Percentiles rank a stretch among this genome's conserved stretches.
Evolutionary conservation across 2,113 vertebrate species (phyloP).

Genomic region (Notarius quadriscutis): DNA sequence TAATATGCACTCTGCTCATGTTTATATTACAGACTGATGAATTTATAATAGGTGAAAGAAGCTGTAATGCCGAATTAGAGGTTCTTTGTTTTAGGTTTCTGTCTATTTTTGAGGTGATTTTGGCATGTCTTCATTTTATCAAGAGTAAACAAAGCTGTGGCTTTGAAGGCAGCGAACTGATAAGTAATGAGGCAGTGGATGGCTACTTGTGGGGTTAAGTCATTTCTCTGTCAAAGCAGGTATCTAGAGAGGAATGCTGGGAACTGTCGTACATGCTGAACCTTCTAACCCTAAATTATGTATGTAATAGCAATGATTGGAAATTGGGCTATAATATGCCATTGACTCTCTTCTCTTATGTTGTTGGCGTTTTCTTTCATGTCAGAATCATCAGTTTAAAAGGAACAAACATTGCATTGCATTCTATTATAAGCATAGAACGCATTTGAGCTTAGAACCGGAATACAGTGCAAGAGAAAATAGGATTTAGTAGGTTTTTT

Average conservation of each 20-base stretch:
- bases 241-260: background rate
- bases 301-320: background rate
- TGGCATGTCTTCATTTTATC: background rate
- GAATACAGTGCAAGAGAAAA: background rate
- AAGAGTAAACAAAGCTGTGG: background rate
- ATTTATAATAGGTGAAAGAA: background rate
- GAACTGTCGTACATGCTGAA: background rate
- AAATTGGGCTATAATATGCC: background rate
- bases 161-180: background rate
- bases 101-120: background rate
- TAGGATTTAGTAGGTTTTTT: background rate
- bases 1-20: background rate
- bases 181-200: background rate
- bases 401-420: background rate
- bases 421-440: background rate
- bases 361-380: constrained; percentile 9
- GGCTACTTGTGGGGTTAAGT: background rate
- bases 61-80: background rate
- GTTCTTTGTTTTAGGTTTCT: background rate
- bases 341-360: background rate
- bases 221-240: constrained; percentile 5
- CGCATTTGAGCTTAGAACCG: constrained; percentile 22
- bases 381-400: constrained; percentile 12
- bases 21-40: constrained; percentile 7
- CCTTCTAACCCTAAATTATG: background rate